A percentile compares a stretch with the other conserved stretches of the same genome.
Conservation (phyloP, 2,888 invertebrate genomes). For the Erebia aethiops region DNA sequence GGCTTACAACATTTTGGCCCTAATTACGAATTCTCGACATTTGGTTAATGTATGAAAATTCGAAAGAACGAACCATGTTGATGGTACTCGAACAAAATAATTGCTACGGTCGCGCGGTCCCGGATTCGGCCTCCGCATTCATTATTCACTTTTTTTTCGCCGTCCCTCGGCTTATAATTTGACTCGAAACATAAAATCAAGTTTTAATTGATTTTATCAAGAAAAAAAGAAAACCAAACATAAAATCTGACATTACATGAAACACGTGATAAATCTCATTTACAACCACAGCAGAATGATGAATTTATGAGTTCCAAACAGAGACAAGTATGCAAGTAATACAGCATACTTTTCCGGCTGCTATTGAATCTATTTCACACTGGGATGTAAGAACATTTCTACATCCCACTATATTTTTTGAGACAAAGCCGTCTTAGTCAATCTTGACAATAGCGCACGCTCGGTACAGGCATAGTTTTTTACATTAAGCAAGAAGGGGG, state of each 20-base stretch:
- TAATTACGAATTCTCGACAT: constrained; percentile 81
- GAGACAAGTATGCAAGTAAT: constrained; percentile 23
- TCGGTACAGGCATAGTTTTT: constrained; percentile 69
- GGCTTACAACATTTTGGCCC: constrained; percentile 75
- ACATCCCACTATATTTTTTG: constrained; percentile 39
- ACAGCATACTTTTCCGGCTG: constrained; percentile 25
- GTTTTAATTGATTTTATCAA: constrained; percentile 80
- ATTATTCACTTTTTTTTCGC: constrained; percentile 82
- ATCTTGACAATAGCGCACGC: constrained; percentile 71
- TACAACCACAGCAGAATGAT: constrained; percentile 33
- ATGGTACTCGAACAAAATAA: constrained; percentile 83
- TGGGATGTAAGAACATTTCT: constrained; percentile 36
- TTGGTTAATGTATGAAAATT: constrained; percentile 82
- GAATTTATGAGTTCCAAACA: constrained; percentile 27
- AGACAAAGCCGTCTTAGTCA: constrained; percentile 70
- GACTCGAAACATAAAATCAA: constrained; percentile 82
- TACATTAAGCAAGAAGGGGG: constrained; percentile 74
- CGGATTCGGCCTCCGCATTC: constrained; percentile 79
- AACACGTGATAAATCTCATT: constrained; percentile 65
- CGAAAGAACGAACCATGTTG: constrained; percentile 81
- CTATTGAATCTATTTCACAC: constrained; percentile 30
- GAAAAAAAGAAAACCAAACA: constrained; percentile 67
- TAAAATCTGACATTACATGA: constrained; percentile 73
- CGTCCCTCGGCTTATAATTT: constrained; percentile 81
- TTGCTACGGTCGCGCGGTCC: constrained; percentile 80